Base-by-base conservation (phyloP, 2,113 vertebrate genomes). In the Hassar affinis region DNA sequence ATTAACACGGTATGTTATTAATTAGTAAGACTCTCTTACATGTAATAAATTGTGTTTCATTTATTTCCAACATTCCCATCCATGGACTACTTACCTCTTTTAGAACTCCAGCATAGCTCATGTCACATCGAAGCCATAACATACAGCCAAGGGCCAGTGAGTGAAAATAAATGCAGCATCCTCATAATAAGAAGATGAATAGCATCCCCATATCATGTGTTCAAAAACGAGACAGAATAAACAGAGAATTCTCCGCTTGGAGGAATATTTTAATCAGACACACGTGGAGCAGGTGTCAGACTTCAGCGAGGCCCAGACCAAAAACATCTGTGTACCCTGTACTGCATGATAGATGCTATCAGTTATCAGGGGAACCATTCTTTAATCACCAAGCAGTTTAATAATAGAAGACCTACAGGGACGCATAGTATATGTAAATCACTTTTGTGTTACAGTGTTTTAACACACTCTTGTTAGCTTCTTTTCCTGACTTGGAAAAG, bases 261-360 rank as follows among this genome's bases (percentile, higher is more conserved):
- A 82, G 83, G 85, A 88, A 87, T 88, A 83, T 85, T 52, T 51
- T 88, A 86, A 87, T 86, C 71, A 88, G 62, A 86, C 56, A 81
- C 85, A 85, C 45, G 82, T 75, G 74, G 72, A 79, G 75, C 86
- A 87, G 86, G 77, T 91, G 86, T 81, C 80, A 45, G 33, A 25
- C 59, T 79, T 85, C 38, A 72, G 74, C 27, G 59, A 80, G 52
- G 18, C 56, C 72, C 80, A 84, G 25, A 54, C 56, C 61, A 66
- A 38, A 68, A 78, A 51, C 30, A 54, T 52, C 77, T n/a, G 76
- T 57, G 56, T 11, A 54, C 51, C 27, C 18, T 4, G 6, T 47
- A n/a, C 12, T 27, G 38, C 56, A 56, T 25, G 30, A 56, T 56
- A 4, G 10, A 22, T 56, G 27, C 51, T 54, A 54, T 33, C 9